Conservation (phyloP, 2,888 invertebrate species). For the Anoplius nigerrimus region DNA sequence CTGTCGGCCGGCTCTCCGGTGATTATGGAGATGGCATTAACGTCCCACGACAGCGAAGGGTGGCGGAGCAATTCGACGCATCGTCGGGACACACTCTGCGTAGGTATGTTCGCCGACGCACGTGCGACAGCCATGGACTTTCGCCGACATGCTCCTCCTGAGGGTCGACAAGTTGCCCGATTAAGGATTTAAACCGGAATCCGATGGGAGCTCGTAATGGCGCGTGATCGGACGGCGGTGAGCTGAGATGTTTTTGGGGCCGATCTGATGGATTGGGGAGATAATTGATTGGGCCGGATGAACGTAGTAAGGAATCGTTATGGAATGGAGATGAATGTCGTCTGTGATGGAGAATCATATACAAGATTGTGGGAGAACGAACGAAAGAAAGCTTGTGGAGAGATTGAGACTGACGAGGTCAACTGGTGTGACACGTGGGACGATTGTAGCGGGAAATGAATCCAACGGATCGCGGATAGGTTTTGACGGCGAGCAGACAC, state of each 20-base stretch:
- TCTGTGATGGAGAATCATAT: too few relatives aligned
- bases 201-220: conserved; percentile 1
- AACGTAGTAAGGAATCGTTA: too few relatives aligned
- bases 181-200: neutral
- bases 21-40: conserved; percentile 55
- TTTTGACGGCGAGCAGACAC: too few relatives aligned
- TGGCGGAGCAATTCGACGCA: conserved; percentile 25
- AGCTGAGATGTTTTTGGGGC: neutral
- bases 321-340: too few relatives aligned
- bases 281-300: too few relatives aligned
- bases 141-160: neutral
- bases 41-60: conserved; percentile 29
- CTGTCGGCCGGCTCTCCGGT: conserved; percentile 45
- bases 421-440: too few relatives aligned
- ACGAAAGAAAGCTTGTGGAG: too few relatives aligned
- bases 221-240: neutral
- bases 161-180: neutral
- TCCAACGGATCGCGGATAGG: too few relatives aligned
- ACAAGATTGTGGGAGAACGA: too few relatives aligned
- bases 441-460: too few relatives aligned
- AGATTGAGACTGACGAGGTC: too few relatives aligned
- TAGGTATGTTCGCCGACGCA: conserved; percentile 1
- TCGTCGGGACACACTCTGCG: conserved; percentile 1
- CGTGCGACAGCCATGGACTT: neutral
- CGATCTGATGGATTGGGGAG: too few relatives aligned